phyloP scores from a whole-genome alignment of 2,113 vertebrate genomes.

The Pycnonotus jocosus region DNA sequence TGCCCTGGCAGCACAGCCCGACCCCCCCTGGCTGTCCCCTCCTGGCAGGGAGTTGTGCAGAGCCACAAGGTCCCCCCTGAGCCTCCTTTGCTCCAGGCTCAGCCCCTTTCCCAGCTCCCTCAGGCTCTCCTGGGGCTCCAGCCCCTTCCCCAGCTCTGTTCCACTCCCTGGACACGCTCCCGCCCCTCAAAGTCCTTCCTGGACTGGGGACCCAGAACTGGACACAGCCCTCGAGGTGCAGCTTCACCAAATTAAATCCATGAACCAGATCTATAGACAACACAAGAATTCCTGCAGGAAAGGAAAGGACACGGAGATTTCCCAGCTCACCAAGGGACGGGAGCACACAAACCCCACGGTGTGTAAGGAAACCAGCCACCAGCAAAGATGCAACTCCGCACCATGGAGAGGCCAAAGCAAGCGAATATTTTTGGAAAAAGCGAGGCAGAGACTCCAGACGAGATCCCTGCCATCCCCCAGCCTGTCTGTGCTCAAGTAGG shows the following conservation, averaged over 20 bases:
- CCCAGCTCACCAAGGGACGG: fast-evolving
- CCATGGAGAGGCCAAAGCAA: neutral
- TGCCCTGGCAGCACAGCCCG: too few relatives aligned
- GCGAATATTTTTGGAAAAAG: neutral
- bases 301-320: neutral
- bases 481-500: neutral
- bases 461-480: neutral
- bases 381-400: neutral
- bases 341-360: neutral
- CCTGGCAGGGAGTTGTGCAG: too few relatives aligned
- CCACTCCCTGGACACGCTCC: neutral
- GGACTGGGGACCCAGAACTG: neutral
- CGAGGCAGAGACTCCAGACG: neutral
- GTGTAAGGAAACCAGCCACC: neutral
- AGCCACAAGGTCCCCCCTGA: too few relatives aligned
- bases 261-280: neutral
- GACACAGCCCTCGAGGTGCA: neutral
- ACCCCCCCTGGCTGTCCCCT: too few relatives aligned
- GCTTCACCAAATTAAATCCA: neutral
- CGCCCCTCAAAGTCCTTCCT: neutral
- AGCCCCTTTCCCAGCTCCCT: neutral
- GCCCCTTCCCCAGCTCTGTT: neutral
- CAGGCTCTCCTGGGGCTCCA: neutral
- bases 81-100: too few relatives aligned
- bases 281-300: neutral